Conservation (phyloP, 1,140 invertebrate species). For the Conus ventricosus region DNA sequence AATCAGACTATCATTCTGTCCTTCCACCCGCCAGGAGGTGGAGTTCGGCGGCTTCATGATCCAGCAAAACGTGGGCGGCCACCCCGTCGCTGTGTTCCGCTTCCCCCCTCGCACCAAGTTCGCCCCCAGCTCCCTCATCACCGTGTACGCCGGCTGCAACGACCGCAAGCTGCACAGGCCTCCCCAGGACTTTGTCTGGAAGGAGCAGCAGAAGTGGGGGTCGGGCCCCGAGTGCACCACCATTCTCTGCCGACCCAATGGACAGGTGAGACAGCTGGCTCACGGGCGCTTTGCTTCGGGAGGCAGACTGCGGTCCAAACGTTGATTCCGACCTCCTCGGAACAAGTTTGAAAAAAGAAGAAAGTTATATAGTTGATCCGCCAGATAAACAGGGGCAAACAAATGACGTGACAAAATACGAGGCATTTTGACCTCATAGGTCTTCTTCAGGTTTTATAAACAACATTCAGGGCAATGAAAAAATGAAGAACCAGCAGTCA, state of each 20-base stretch:
- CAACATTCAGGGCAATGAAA: too few relatives aligned
- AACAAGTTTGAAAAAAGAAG: too few relatives aligned
- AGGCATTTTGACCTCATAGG: too few relatives aligned
- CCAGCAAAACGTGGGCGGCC: slow-evolving; percentile 72
- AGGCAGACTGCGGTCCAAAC: too few relatives aligned
- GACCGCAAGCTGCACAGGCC: slow-evolving; percentile 70
- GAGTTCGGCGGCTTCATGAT: slow-evolving; percentile 73
- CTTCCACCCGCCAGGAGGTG: slow-evolving; percentile 56
- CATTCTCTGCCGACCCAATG: slow-evolving; percentile 72
- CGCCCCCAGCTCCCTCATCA: slow-evolving; percentile 65
- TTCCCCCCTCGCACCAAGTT: slow-evolving; percentile 71
- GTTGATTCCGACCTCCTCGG: too few relatives aligned
- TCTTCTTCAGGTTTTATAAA: too few relatives aligned
- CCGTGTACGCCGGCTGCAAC: slow-evolving; percentile 69
- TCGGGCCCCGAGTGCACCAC: slow-evolving; percentile 73
- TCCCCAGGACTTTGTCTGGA: slow-evolving; percentile 72
- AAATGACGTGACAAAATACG: too few relatives aligned
- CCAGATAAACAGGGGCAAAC: too few relatives aligned
- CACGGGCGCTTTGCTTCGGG: too few relatives aligned
- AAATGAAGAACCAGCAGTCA: too few relatives aligned
- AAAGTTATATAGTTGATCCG: too few relatives aligned
- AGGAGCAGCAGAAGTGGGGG: slow-evolving; percentile 73
- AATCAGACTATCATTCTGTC: not conserved
- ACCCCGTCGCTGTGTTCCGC: slow-evolving; percentile 72
- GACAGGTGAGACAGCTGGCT: slow-evolving; percentile 62